phyloP scores from a whole-genome alignment of 1,140 invertebrate genomes.

The Cephus cinctus region DNA sequence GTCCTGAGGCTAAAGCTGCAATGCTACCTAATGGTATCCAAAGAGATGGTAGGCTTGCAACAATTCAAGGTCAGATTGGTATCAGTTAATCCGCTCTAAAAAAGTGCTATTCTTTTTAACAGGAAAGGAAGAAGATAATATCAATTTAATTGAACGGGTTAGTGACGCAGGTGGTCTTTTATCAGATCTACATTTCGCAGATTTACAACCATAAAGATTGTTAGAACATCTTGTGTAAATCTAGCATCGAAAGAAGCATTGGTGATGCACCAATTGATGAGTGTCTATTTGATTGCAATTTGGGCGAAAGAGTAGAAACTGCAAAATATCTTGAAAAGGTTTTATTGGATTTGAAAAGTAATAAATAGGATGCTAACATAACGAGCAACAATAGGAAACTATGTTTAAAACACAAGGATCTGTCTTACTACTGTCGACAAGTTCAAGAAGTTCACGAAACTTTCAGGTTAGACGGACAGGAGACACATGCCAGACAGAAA shows the following conservation, averaged over 20 bases:
- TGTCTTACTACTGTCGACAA: not conserved
- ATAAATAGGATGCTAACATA: not conserved
- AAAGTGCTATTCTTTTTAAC: not conserved
- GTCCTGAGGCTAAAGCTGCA: not conserved
- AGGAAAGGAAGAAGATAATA: not conserved
- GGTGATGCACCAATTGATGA: not conserved
- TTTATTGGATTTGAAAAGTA: not conserved
- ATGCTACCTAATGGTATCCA: not conserved
- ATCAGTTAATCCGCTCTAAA: not conserved
- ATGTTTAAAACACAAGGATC: not conserved
- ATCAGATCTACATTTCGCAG: not conserved
- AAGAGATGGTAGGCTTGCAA: not conserved
- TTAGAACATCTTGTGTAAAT: not conserved
- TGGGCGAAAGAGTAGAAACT: not conserved
- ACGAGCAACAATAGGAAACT: not conserved
- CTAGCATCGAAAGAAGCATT: not conserved
- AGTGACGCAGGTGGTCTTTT: conserved; percentile 1
- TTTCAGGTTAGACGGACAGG: too few species aligned
- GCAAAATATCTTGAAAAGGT: not conserved
- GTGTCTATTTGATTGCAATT: not conserved
- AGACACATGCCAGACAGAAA: too few species aligned
- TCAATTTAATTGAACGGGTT: not conserved
- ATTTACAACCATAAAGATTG: not conserved
- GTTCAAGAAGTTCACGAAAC: not conserved
- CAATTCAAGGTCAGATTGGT: not conserved